These are phyloP conservation scores for Drosophila subobscura DNA, from an alignment of 1,140 invertebrate species.

Conservation along the genomic window DNA sequence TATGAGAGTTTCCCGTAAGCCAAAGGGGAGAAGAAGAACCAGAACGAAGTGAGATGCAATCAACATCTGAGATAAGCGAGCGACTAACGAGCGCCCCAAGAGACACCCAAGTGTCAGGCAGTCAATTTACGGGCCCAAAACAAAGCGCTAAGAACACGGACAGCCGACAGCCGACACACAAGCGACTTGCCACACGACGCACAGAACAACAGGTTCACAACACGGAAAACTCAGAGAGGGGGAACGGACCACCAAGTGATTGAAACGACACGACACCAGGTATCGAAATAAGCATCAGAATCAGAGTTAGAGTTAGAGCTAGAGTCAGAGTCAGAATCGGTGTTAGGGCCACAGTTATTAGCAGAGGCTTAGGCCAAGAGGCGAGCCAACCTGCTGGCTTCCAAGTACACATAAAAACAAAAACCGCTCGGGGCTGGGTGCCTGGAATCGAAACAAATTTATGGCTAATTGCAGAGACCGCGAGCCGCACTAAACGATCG, in stretches of 20 bases:
- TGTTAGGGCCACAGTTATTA: slow-evolving; percentile 30
- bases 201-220: slow-evolving; percentile 58
- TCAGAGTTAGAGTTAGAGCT: neutral
- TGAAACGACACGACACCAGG: slow-evolving; percentile 20
- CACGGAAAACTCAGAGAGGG: neutral
- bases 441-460: slow-evolving; percentile 64
- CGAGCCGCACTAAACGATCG: slow-evolving; percentile 49
- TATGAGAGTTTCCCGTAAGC: slow-evolving; percentile 39
- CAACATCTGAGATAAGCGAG: slow-evolving; percentile 69
- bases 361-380: neutral
- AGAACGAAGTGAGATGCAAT: slow-evolving; percentile 70
- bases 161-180: slow-evolving; percentile 33
- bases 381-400: slow-evolving; percentile 71
- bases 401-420: slow-evolving; percentile 70
- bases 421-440: slow-evolving; percentile 12
- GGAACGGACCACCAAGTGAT: slow-evolving; percentile 60
- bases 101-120: slow-evolving; percentile 63
- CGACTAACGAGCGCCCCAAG: slow-evolving; percentile 55
- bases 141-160: slow-evolving; percentile 52
- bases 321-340: slow-evolving; percentile 5
- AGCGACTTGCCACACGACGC: slow-evolving; percentile 5
- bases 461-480: slow-evolving; percentile 75
- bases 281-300: slow-evolving; percentile 11
- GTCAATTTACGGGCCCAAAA: slow-evolving; percentile 81
- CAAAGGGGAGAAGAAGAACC: slow-evolving; percentile 26